Evolutionary conservation across 1,140 invertebrate genomes (phyloP).

Genomic region (Drosophila nigrodunni): DNA sequence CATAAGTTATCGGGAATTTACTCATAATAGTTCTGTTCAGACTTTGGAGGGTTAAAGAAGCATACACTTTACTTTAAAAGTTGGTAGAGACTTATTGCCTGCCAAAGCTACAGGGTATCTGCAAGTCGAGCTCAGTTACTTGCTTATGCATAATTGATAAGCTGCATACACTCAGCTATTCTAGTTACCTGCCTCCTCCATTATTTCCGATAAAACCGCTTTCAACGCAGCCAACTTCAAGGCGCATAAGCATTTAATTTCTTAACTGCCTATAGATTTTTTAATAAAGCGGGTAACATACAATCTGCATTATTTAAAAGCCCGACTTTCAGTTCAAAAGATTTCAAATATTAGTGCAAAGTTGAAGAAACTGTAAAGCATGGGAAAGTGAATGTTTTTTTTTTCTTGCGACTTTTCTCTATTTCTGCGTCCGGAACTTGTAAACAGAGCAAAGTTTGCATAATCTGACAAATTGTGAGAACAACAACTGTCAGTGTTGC

Average conservation of each 20-base stretch:
- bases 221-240: neutral
- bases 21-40: too few species aligned
- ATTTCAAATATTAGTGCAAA: neutral
- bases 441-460: constrained; percentile 55
- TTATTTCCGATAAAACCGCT: neutral
- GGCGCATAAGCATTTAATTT: neutral
- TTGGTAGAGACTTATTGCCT: too few species aligned
- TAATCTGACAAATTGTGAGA: constrained; percentile 36
- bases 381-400: constrained; percentile 15
- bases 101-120: neutral
- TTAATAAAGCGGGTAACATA: too few species aligned
- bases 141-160: constrained; percentile 1
- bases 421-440: neutral
- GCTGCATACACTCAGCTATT: neutral
- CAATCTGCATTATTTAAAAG: too few species aligned
- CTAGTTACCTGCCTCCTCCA: too few species aligned
- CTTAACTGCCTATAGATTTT: neutral
- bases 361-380: neutral
- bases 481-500: constrained; percentile 1
- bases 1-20: too few species aligned
- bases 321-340: neutral
- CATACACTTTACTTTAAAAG: too few species aligned
- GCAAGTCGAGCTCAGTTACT: neutral
- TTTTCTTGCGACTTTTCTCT: neutral
- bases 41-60: too few species aligned